Base-by-base conservation (phyloP, 2,113 vertebrate genomes). In the Rhabdornis inornatus region DNA sequence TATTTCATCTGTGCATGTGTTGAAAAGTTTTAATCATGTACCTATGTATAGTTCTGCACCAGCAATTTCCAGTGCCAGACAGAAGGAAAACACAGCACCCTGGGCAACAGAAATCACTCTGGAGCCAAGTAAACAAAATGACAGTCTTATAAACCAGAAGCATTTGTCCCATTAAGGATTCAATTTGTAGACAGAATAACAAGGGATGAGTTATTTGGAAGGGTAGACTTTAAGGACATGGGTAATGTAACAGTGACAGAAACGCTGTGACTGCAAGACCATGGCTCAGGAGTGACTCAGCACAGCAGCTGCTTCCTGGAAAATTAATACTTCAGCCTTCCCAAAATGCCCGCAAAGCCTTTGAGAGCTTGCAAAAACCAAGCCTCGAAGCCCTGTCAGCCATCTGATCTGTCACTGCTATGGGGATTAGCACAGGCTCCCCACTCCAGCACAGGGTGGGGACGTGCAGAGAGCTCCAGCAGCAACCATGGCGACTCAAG, bases 401-500 rank as follows among this genome's bases (percentile, higher is more conserved):
- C 56, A 49, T 15, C 33, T 24, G 35, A 94, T 61, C 83, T 56
- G 37, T 56, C 40, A 52, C 31, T 0, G 1, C 39, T 25, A 2
- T 1, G 1, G 47, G 44, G 59, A 81, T 50, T 50, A 53, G 59
- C 40, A 70, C 8, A 9, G 1, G 4, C 13, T 9, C 49, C 42
- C 49, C 50, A 66, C 1, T 30, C 22, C 2, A 1, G 55, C 10
- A 6, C n/a, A 23, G 22, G 4, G 23, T 0, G 0, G 18, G 25
- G 47, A 64, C 40, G 44, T 39, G 37, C 80, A 44, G 59, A 22
- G 59, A 49, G 77, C 49, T 89, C 64, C 37, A 14, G 50, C 40
- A 65, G 61, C 0, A 0, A 65, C 37, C 0, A 0, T 0, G 6
- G 22, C 33, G 39, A 47, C 42, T 61, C 16, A 6, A 15, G 44